Evolutionary conservation across 1,140 invertebrate genomes (phyloP), one percentile per base, ranked within the genome.

Genomic region (Leptinotarsa lineolata): DNA sequence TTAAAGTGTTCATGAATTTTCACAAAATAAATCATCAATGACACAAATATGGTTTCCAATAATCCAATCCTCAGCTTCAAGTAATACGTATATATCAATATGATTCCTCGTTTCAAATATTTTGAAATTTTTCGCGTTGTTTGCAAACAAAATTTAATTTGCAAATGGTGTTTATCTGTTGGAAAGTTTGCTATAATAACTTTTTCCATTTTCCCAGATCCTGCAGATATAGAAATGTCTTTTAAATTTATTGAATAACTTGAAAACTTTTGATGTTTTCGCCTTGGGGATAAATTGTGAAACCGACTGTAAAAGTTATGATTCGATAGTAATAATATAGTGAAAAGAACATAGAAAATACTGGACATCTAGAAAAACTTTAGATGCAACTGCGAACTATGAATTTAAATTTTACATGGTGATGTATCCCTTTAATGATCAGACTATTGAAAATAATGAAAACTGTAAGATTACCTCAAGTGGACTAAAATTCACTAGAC

Each of bases 71-170:
- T 18, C 48, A 18, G 48, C 48, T 15, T 54, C 6, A 16, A 16
- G 5, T 16, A 54, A n/a, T 63, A 63, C 60, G 20, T 63, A 63
- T 63, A 20, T n/a, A 63, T 6, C 20, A 12, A 63, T 13, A 11
- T 63, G 20, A 21, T 63, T 63, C 20, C 20, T 63, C 60, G 13
- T 70, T 24, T 70, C 20, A 59, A 59, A 70, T 59, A 70, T 70
- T 70, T 59, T n/a, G 18, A 70, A 70, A 70, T 24, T 70, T 22
- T 30, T 59, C 16, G 46, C 24, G 12, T 48, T 13, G 44, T 18
- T 48, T 18, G 44, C 48, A 70, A 70, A 70, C 68, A 70, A 60
- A 70, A 70, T 70, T 60, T 60, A 70, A 70, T 70, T 70, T 70
- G 68, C 68, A 70, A 70, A 70, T 70, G 68, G 68, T 70, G 68